Base-by-base conservation (phyloP, 2,113 vertebrate species). In the Anguilla rostrata region DNA sequence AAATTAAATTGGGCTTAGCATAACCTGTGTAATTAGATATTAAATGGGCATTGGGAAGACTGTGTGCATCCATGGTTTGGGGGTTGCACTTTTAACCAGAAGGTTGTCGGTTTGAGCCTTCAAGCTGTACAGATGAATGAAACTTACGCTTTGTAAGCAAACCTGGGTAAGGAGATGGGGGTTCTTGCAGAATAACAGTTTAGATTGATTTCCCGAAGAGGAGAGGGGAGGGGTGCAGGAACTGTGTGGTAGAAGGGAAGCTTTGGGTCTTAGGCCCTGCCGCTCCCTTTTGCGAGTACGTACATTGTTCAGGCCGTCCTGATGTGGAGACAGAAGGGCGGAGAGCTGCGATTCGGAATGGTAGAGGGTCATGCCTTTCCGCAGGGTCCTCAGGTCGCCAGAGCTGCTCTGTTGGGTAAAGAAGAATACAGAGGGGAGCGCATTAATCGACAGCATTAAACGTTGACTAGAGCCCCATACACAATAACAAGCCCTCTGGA, bases 321-420 rank as follows among this genome's bases (percentile, higher is more conserved):
- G 97, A 92, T 97, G 97, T 86, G 96, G 98, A 0, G 97, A 97
- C 94, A 98, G 94, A 0, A 98, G 94, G 0, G 96, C 96, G 0
- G 97, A 95, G 83, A 99, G 97, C 95, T 98, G 97, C 18, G 98
- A 97, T 94, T 99, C 98, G 0, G 98, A 99, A 95, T 97, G 98
- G 94, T 98, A 98, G 0, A 96, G 97, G 41, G 96, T 97, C 92
- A 97, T 93, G 78, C 97, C 97, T 90, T 99, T 99, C 92, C 97
- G 94, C 89, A 98, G 95, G 15, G 93, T 96, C 89, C 98, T 96
- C 88, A 97, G 95, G 91, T 98, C 98, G 84, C 97, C 97, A 0
- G 95, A 91, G 92, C 96, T 96, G 39, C 95, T 95, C 94, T 98
- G 97, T 94, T 95, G 90, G 26, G n/a, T 78, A 29, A 85, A 87